phyloP scores from a whole-genome alignment of 2,113 vertebrate species.

The Phyllostomus hastatus region DNA sequence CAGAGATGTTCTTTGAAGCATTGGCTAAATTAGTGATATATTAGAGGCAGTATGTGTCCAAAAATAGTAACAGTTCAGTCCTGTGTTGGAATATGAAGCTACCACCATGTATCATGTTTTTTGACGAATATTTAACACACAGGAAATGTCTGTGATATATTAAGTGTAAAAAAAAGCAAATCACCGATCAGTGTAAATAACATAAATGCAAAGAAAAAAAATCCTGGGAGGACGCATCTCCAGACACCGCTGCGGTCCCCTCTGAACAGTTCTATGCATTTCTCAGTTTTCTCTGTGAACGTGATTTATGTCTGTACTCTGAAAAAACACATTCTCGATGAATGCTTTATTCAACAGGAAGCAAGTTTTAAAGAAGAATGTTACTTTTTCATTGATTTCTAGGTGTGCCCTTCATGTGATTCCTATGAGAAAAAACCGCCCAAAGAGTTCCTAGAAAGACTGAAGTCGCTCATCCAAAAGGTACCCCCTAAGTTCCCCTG shows the following conservation, averaged over 20 bases:
- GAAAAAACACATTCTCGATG: background rate
- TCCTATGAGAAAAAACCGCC: slow-evolving; percentile 69
- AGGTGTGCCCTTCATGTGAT: slow-evolving; percentile 76
- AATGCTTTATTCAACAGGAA: background rate
- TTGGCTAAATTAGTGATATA: background rate
- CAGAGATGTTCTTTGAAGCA: background rate
- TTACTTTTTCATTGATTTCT: slow-evolving; percentile 61
- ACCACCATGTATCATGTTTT: background rate
- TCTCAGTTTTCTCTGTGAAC: background rate
- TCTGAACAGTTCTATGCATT: background rate
- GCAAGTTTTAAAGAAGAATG: background rate
- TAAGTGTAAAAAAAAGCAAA: background rate
- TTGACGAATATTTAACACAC: background rate
- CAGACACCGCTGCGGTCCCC: background rate
- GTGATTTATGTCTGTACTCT: background rate
- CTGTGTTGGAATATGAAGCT: background rate
- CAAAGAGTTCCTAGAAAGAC: slow-evolving; percentile 73
- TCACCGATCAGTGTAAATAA: background rate
- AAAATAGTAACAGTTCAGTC: background rate
- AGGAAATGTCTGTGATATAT: background rate
- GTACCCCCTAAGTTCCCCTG: slow-evolving; percentile 61
- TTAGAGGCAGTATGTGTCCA: background rate
- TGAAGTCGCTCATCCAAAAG: slow-evolving; percentile 75
- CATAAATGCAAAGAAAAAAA: background rate
- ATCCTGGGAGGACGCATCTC: background rate